A percentile compares a stretch with the other conserved stretches of the same genome.
These are phyloP conservation scores for Petrosia ficiformis DNA, from an alignment of 37 sponge, comb jelly and placozoan species.

Conservation along the genomic window DNA sequence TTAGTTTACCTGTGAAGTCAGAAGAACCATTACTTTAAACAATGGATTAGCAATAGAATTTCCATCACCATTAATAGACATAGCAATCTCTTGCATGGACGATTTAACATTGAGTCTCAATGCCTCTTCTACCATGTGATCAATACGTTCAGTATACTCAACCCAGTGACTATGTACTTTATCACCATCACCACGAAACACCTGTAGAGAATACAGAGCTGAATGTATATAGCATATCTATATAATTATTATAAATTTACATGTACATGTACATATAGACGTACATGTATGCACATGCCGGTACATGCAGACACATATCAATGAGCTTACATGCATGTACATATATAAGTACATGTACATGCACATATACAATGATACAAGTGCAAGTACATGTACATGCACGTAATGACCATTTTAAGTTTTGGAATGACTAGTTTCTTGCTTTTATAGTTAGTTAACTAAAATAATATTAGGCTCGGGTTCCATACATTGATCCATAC, in stretches of 20 bases:
- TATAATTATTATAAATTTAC: neutral
- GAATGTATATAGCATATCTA: neutral
- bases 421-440: too few relatives aligned
- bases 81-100: slow-evolving; percentile 91
- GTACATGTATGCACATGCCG: too few relatives aligned
- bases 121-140: slow-evolving; percentile 96
- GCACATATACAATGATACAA: too few relatives aligned
- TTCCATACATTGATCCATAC: too few relatives aligned
- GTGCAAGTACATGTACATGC: too few relatives aligned
- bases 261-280: neutral
- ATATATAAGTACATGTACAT: too few relatives aligned
- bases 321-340: too few relatives aligned
- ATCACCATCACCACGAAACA: slow-evolving; percentile 80
- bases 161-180: slow-evolving; percentile 84
- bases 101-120: slow-evolving; percentile 94
- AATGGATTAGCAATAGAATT: slow-evolving; percentile 90
- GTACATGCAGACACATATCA: too few relatives aligned
- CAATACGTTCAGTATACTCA: slow-evolving; percentile 87
- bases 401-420: too few relatives aligned
- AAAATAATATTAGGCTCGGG: too few relatives aligned
- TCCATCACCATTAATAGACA: slow-evolving; percentile 92
- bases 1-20: slow-evolving; percentile 37
- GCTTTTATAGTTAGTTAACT: too few relatives aligned
- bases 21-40: slow-evolving; percentile 87
- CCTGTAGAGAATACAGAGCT: slow-evolving; percentile 15